A percentile compares a stretch with the other conserved stretches of the same genome.
These are phyloP conservation scores for Hyppa rectilinea DNA, from an alignment of 2,888 invertebrate genomes.

Conservation along the genomic window DNA sequence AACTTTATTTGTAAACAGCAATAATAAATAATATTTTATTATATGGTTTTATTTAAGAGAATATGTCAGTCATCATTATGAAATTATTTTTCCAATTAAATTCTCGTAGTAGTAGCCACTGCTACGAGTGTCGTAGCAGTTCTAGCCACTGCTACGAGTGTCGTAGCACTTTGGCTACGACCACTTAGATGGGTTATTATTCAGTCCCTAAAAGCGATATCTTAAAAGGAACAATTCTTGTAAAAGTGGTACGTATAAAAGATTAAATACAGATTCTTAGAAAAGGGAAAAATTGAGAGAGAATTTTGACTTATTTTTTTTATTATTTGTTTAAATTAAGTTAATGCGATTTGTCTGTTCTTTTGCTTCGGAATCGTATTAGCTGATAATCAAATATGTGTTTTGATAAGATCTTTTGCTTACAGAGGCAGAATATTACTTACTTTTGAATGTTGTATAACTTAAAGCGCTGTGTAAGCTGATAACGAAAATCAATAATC, in stretches of 20 bases:
- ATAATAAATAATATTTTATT: neutral
- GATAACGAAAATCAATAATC: neutral
- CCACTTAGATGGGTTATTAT: no score
- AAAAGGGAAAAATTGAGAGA: neutral
- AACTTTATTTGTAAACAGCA: neutral
- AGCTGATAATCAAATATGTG: neutral
- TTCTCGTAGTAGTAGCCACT: slow-evolving; percentile 13
- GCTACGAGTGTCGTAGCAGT: slow-evolving; percentile 23
- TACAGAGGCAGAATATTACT: neutral
- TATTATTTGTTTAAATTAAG: neutral
- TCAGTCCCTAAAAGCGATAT: neutral
- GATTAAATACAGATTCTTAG: neutral
- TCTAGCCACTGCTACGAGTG: slow-evolving; percentile 14
- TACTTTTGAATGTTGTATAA: neutral
- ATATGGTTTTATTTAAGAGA: no score
- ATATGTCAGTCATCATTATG: neutral
- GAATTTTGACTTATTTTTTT: neutral
- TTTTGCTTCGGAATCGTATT: neutral
- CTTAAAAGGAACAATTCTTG: neutral
- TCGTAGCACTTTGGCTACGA: slow-evolving; percentile 38
- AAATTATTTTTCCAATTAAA: neutral
- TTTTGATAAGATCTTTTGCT: neutral
- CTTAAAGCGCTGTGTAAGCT: neutral
- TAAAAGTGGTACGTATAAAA: neutral
- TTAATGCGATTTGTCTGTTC: neutral